A percentile compares a stretch with the other conserved stretches of the same genome.
Conservation (phyloP, 1,140 invertebrate genomes). For the Rhynchophorus ferrugineus region DNA sequence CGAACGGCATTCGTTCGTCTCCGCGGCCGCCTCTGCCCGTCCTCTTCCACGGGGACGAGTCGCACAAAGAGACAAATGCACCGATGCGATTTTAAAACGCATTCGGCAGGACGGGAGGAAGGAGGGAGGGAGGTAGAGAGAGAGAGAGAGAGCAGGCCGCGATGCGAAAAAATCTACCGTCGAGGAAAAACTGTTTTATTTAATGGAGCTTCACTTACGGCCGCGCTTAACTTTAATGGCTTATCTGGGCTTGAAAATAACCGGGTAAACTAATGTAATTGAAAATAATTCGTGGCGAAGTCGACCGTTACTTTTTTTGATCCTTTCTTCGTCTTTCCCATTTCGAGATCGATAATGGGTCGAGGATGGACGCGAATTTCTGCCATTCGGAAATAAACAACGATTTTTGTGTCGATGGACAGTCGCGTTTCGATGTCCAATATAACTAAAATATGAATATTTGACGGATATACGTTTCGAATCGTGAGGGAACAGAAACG, state of each 20-base stretch:
- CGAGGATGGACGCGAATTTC: background rate
- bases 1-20: constrained; percentile 16
- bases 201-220: background rate
- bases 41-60: too few relatives aligned
- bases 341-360: background rate
- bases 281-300: background rate
- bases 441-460: too few relatives aligned
- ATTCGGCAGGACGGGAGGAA: background rate
- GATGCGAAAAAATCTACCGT: background rate
- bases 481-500: too few relatives aligned
- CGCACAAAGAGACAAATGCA: background rate
- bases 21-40: background rate
- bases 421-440: too few relatives aligned
- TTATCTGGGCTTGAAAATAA: background rate
- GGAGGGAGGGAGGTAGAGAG: background rate
- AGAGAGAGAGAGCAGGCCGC: background rate
- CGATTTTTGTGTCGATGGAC: too few relatives aligned
- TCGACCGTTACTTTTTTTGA: background rate
- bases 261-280: background rate
- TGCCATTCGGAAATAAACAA: background rate
- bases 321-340: background rate
- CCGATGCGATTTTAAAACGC: background rate
- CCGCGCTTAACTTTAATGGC: background rate
- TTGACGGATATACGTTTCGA: too few relatives aligned
- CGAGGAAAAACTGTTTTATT: background rate